phyloP scores from a whole-genome alignment of 2,113 vertebrate genomes.

The Phocoena sinus region DNA sequence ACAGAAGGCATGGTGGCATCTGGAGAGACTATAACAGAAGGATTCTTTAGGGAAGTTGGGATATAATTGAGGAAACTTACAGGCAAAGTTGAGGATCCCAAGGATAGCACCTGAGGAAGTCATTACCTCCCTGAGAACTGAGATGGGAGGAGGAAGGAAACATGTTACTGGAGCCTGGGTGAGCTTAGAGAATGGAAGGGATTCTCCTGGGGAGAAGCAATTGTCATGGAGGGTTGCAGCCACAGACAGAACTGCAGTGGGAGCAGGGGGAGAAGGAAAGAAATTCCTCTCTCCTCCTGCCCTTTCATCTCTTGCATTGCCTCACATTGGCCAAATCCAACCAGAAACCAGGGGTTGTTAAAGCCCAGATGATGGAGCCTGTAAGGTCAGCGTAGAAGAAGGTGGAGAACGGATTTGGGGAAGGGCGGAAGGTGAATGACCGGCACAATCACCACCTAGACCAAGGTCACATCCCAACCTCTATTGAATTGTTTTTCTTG shows the following conservation, averaged over 20 bases:
- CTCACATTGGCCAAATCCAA: neutral
- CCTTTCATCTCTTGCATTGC: neutral
- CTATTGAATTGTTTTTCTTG: neutral
- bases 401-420: neutral
- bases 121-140: neutral
- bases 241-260: neutral
- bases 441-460: neutral
- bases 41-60: neutral
- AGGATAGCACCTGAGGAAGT: neutral
- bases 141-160: neutral
- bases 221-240: neutral
- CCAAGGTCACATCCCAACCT: neutral
- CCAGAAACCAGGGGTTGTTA: neutral
- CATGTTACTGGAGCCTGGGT: neutral
- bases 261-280: neutral
- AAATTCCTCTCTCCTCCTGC: neutral
- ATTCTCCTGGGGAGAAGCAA: fast-evolving
- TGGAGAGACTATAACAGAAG: neutral
- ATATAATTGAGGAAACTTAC: neutral
- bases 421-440: neutral
- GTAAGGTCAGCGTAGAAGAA: neutral
- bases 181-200: neutral
- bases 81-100: neutral
- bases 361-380: neutral
- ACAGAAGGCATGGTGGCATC: neutral